These are phyloP conservation scores for Astyanax mexicanus DNA, from an alignment of 2,797 vertebrate species.

Conservation along the genomic window DNA sequence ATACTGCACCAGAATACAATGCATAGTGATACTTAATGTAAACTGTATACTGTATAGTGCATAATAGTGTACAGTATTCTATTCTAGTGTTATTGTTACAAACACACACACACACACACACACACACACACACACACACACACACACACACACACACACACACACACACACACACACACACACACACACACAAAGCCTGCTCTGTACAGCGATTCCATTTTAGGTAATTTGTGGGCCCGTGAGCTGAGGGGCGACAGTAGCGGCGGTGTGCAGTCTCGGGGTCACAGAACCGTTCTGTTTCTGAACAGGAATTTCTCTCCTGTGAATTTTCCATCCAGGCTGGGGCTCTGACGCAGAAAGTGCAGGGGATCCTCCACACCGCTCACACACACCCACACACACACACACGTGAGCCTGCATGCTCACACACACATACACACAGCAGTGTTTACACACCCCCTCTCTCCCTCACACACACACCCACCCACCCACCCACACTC, in stretches of 20 bases:
- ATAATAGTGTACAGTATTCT: too few species aligned
- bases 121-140: too few species aligned
- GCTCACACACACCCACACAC: slow-evolving; percentile 8
- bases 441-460: slow-evolving; percentile 35
- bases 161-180: neutral
- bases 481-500: too few species aligned
- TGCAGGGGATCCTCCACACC: slow-evolving; percentile 72
- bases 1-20: too few species aligned
- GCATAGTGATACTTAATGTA: too few species aligned
- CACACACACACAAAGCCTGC: slow-evolving; percentile 11
- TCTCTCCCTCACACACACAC: too few species aligned
- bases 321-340: slow-evolving; percentile 71
- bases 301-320: slow-evolving; percentile 55
- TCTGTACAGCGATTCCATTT: slow-evolving; percentile 74
- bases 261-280: neutral
- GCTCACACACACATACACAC: slow-evolving; percentile 29
- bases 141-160: neutral
- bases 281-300: slow-evolving; percentile 69
- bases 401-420: neutral
- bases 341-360: slow-evolving; percentile 67
- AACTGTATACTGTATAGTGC: too few species aligned
- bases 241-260: slow-evolving; percentile 24
- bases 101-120: slow-evolving; percentile 27
- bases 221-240: slow-evolving; percentile 63
- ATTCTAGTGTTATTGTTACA: too few species aligned